Conservation (phyloP, 2,113 vertebrate genomes). For the Petaurus breviceps region DNA sequence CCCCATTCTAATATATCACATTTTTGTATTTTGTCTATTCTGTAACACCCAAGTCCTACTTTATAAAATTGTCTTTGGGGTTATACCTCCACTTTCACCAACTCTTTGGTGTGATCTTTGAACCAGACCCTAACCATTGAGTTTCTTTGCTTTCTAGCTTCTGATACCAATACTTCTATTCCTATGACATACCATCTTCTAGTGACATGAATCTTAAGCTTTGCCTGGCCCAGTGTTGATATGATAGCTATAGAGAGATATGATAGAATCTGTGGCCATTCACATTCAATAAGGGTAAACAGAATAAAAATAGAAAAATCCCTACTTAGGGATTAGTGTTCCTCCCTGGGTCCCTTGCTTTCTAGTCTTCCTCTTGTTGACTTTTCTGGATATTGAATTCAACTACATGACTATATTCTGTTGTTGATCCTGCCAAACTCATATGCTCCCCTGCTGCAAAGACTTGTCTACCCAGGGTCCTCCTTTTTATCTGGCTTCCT, state of each 20-base stretch:
- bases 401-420: background rate
- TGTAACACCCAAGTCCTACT: background rate
- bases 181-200: background rate
- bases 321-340: background rate
- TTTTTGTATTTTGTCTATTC: background rate
- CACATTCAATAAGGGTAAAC: background rate
- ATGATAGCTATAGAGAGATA: background rate
- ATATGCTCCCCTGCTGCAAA: background rate
- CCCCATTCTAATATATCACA: background rate
- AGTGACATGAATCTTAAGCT: background rate
- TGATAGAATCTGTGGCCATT: background rate
- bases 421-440: background rate
- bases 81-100: background rate
- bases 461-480: background rate
- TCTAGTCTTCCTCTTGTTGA: background rate
- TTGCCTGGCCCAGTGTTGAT: background rate
- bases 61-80: background rate
- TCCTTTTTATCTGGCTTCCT: background rate
- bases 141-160: background rate
- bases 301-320: background rate
- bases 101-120: background rate
- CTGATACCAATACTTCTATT: background rate
- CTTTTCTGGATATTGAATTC: background rate
- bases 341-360: background rate
- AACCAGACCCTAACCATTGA: background rate